Evolutionary conservation across 2,113 vertebrate genomes (phyloP), one percentile per base, ranked within the genome.

Genomic region (Brienomyrus brachyistius): DNA sequence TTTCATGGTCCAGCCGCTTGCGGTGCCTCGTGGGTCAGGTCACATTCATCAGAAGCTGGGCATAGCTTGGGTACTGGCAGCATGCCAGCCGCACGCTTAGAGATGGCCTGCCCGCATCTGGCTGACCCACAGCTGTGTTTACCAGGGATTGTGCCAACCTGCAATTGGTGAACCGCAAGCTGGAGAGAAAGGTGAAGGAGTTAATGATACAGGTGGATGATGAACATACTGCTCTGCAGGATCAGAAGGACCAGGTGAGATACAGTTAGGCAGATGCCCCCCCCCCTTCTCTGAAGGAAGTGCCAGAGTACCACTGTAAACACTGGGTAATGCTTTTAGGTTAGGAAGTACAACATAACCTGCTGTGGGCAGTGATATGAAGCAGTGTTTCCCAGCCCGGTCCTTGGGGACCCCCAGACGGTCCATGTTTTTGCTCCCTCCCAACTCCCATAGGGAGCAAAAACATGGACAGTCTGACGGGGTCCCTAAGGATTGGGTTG

Each of bases 121-220:
- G 45, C n/a, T 89, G 15, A 62, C 43, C 54, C 5, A 85, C 51
- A 82, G 52, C 80, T 54, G 23, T n/a, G 35, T 48, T 82, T 45
- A 91, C 88, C 92, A 99, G 98, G 94, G 98, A 99, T 62, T 96
- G 97, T 56, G 95, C 96, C 62, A 98, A 95, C 94, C 96, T 99
- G 77, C 98, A 99, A 90, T 92, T 98, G 91, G 97, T 88, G 90
- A 99, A 99, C 94, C 97, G 98, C 52, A 94, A 97, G 87, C 96
- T 99, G 90, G 98, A 99, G 91, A 96, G 98, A 92, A 99, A 97
- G 92, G 97, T 98, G 52, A 99, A 98, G 93, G 98, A 99, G 92
- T 95, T 97, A 95, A 94, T 98, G 96, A 96, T 99, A 97, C 97
- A 99, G 93, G 95, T 97, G 88, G 98, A 99, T 56, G 98, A 99